A percentile compares a stretch with the other conserved stretches of the same genome.
Conservation (phyloP, 2,113 vertebrate genomes). For the Pterocles orientalis region DNA sequence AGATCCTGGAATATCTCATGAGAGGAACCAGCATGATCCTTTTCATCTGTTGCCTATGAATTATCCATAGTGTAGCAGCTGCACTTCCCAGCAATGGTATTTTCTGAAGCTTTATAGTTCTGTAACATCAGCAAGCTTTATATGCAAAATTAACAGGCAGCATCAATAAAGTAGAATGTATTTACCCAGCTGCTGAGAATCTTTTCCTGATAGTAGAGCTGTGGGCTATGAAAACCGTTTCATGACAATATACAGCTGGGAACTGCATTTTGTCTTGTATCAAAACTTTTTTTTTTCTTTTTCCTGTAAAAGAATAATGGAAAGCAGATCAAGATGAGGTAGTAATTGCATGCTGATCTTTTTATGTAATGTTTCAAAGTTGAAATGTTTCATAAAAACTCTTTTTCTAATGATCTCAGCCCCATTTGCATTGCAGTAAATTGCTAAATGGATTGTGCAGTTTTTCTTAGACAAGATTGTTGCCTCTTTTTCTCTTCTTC, state of each 20-base stretch:
- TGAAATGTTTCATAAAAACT: constrained; percentile 3
- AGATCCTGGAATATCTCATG: not conserved
- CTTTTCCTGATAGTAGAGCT: constrained; percentile 8
- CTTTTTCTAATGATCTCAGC: not conserved
- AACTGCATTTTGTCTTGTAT: constrained; percentile 18
- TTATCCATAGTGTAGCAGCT: constrained; percentile 9
- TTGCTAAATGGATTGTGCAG: not conserved
- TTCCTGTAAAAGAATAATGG: not conserved
- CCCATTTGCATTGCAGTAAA: not conserved
- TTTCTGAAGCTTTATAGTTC: constrained; percentile 34
- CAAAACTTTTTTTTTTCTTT: constrained; percentile 27
- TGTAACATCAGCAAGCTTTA: not conserved
- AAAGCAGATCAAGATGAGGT: constrained; percentile 11
- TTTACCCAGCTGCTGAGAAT: constrained; percentile 47
- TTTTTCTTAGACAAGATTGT: not conserved
- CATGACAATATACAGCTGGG: constrained; percentile 43
- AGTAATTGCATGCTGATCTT: not conserved
- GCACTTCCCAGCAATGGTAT: not conserved
- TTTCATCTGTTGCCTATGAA: constrained; percentile 16
- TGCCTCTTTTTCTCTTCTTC: not conserved
- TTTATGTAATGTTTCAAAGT: not conserved
- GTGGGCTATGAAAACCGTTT: constrained; percentile 19
- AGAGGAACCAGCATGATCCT: not conserved
- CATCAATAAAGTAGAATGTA: constrained; percentile 39
- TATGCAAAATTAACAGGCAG: constrained; percentile 34